phyloP scores from a whole-genome alignment of 35 echinoderm and acorn worm species.

The Patiria miniata region DNA sequence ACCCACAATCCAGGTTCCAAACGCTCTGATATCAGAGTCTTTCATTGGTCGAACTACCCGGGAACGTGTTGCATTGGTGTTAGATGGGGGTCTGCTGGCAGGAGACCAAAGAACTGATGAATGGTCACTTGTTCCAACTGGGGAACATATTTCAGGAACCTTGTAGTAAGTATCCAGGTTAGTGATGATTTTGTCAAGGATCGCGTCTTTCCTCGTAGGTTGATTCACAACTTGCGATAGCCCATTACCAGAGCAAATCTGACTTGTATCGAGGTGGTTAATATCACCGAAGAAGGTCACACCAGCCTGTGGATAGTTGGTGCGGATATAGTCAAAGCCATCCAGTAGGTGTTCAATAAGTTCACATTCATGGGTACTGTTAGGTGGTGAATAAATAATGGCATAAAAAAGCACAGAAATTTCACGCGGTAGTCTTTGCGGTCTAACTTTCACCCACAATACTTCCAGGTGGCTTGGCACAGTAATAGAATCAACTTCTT shows the following conservation, averaged over 20 bases:
- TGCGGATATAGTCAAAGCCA: slow-evolving; percentile 5
- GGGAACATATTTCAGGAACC: slow-evolving; percentile 17
- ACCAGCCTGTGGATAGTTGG: slow-evolving; percentile 1
- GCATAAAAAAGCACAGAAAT: slow-evolving; percentile 17
- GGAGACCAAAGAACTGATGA: slow-evolving; percentile 48
- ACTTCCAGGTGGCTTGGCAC: slow-evolving; percentile 29
- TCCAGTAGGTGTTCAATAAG: slow-evolving; percentile 22
- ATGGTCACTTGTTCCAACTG: slow-evolving; percentile 60
- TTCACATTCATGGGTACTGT: neutral
- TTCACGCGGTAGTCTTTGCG: neutral
- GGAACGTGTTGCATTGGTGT: neutral
- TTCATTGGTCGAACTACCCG: neutral
- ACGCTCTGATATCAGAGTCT: slow-evolving; percentile 21
- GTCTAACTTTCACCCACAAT: slow-evolving; percentile 28
- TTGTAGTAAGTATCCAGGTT: slow-evolving; percentile 28
- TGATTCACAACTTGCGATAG: too few relatives aligned
- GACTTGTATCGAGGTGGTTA: neutral
- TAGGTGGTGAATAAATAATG: neutral
- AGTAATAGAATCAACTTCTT: neutral
- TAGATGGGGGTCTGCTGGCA: neutral
- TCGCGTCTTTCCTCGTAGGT: slow-evolving; percentile 5
- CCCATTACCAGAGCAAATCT: slow-evolving; percentile 4
- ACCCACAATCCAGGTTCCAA: slow-evolving; percentile 59
- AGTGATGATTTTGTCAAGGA: slow-evolving; percentile 43
- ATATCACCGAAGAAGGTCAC: slow-evolving; percentile 27